These are phyloP conservation scores for Gastracanthus pulcherrimus DNA, from an alignment of 2,888 invertebrate species.

Conservation along the genomic window DNA sequence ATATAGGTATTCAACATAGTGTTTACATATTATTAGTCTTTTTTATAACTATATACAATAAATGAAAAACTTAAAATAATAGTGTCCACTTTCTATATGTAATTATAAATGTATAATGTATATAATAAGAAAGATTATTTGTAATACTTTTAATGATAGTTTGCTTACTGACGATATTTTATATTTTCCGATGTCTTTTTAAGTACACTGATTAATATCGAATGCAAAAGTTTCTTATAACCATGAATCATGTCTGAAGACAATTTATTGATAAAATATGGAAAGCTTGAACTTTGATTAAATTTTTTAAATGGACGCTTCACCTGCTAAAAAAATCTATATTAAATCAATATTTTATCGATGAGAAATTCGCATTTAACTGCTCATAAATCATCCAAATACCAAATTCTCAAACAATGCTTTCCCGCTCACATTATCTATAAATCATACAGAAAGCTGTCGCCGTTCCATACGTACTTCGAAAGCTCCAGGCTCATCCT, in stretches of 20 bases:
- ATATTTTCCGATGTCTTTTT: background rate
- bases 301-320: background rate
- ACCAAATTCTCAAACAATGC: slow-evolving; percentile 26
- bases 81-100: too few relatives aligned
- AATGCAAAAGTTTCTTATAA: background rate
- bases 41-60: too few relatives aligned
- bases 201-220: background rate
- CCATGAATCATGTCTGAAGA: background rate
- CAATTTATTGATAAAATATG: slow-evolving; percentile 8
- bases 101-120: too few relatives aligned
- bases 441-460: background rate
- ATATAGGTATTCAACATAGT: too few relatives aligned
- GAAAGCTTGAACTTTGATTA: slow-evolving; percentile 5
- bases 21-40: too few relatives aligned
- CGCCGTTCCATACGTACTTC: too few relatives aligned
- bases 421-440: background rate
- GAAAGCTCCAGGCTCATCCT: too few relatives aligned
- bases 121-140: too few relatives aligned
- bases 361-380: background rate
- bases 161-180: too few relatives aligned
- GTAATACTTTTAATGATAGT: too few relatives aligned
- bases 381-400: slow-evolving; percentile 2
- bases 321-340: too few relatives aligned
- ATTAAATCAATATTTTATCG: slow-evolving; percentile 19
- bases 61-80: too few relatives aligned